Conservation (phyloP, 2,888 invertebrate genomes). For the Melitaea athalia region DNA sequence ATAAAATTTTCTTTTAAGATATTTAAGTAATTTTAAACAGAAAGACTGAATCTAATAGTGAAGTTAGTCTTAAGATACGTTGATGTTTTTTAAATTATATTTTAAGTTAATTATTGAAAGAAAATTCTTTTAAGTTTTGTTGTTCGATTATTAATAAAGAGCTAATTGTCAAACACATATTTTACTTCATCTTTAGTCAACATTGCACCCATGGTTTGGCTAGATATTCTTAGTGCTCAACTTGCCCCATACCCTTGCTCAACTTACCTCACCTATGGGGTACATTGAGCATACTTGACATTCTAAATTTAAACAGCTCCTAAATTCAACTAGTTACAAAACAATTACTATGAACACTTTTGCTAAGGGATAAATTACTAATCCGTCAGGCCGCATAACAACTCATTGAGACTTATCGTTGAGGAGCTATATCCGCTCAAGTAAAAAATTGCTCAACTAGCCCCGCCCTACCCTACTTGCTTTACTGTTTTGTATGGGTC, state of each 20-base stretch:
- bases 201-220: no score
- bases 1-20: slow-evolving; percentile 3
- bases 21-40: neutral
- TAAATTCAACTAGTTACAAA: slow-evolving; percentile 36
- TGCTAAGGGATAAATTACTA: slow-evolving; percentile 34
- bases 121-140: slow-evolving; percentile 34
- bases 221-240: no score
- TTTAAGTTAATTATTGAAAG: slow-evolving; percentile 33
- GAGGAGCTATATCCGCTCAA: no score
- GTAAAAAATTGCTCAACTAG: no score
- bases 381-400: no score
- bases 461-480: no score
- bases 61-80: slow-evolving; percentile 30
- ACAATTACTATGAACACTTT: slow-evolving; percentile 23
- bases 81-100: slow-evolving; percentile 37
- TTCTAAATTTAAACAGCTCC: slow-evolving; percentile 42
- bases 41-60: no score
- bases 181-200: no score
- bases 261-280: no score
- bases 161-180: slow-evolving; percentile 35
- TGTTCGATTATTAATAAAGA: slow-evolving; percentile 36
- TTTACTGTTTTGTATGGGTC: no score
- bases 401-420: no score
- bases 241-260: no score
- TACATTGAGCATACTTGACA: slow-evolving; percentile 31